Percentiles rank a stretch among this genome's conserved stretches.
phyloP scores from a whole-genome alignment of 1,140 invertebrate species.

The Zaprionus gabonicus region DNA sequence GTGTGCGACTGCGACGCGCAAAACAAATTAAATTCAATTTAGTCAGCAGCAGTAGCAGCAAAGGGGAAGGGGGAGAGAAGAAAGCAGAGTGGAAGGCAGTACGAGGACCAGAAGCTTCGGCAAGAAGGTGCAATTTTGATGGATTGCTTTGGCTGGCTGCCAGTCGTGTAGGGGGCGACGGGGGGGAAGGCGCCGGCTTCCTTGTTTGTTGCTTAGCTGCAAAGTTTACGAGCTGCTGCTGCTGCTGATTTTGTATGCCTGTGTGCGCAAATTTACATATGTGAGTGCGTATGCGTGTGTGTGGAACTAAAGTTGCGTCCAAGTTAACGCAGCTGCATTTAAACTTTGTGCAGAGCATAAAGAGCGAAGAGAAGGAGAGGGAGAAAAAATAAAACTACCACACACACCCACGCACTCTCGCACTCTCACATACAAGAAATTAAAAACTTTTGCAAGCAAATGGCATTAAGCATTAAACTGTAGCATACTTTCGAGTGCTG shows the following conservation, averaged over 20 bases:
- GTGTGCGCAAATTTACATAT: slow-evolving; percentile 58
- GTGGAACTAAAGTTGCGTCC: slow-evolving; percentile 48
- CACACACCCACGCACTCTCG: slow-evolving; percentile 12
- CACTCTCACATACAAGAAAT: slow-evolving; percentile 52
- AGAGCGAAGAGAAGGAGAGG: slow-evolving; percentile 8
- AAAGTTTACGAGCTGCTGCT: slow-evolving; percentile 65
- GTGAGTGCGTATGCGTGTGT: slow-evolving; percentile 32
- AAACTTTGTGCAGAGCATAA: slow-evolving; percentile 60
- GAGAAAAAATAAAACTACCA: slow-evolving; percentile 7
- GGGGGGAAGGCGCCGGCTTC: slow-evolving; percentile 42
- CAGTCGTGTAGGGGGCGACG: slow-evolving; percentile 45
- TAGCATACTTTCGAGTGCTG: slow-evolving; percentile 39
- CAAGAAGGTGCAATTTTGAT: slow-evolving; percentile 84
- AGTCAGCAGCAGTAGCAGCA: slow-evolving; percentile 62
- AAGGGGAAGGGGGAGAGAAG: background rate
- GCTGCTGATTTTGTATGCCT: slow-evolving; percentile 46
- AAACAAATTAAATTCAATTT: slow-evolving; percentile 84
- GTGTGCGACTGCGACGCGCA: slow-evolving; percentile 69
- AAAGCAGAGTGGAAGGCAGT: background rate
- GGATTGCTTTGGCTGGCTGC: slow-evolving; percentile 76
- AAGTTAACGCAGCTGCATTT: slow-evolving; percentile 81
- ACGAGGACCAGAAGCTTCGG: slow-evolving; percentile 39
- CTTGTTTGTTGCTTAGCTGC: slow-evolving; percentile 83
- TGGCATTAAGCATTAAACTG: slow-evolving; percentile 68
- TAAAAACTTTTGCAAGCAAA: slow-evolving; percentile 65